These are phyloP conservation scores for Caenorhabditis parvicauda DNA, from an alignment of 2,888 invertebrate genomes.

Conservation along the genomic window DNA sequence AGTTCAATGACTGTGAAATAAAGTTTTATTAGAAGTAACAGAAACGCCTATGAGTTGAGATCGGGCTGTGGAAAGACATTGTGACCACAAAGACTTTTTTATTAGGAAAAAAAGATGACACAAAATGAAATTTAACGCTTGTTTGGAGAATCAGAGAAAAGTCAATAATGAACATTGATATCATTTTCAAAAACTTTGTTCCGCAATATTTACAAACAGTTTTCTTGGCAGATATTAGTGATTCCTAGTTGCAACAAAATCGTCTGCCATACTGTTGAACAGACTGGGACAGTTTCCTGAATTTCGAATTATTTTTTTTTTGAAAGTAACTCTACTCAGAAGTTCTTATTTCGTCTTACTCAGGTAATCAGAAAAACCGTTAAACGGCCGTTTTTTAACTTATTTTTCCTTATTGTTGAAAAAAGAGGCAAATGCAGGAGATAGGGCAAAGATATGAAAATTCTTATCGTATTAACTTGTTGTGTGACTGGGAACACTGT, in stretches of 20 bases:
- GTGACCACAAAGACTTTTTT: too few relatives aligned
- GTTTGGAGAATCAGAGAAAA: not conserved
- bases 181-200: not conserved
- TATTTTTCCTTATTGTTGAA: too few relatives aligned
- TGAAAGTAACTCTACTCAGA: too few relatives aligned
- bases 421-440: too few relatives aligned
- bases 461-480: too few relatives aligned
- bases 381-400: too few relatives aligned
- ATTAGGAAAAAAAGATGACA: not conserved
- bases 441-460: too few relatives aligned
- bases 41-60: not conserved
- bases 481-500: too few relatives aligned
- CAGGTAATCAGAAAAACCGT: too few relatives aligned
- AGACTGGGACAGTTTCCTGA: slow-evolving; percentile 35
- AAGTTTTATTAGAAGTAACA: too few relatives aligned
- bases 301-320: not conserved
- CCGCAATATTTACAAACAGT: not conserved
- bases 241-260: slow-evolving; percentile 33
- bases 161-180: not conserved
- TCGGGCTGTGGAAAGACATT: not conserved
- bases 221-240: not conserved
- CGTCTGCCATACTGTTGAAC: slow-evolving; percentile 37
- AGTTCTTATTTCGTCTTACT: too few relatives aligned
- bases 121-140: not conserved
- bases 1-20: too few relatives aligned